Base-by-base conservation (phyloP, 2,888 invertebrate species). In the Cryptus armator region DNA sequence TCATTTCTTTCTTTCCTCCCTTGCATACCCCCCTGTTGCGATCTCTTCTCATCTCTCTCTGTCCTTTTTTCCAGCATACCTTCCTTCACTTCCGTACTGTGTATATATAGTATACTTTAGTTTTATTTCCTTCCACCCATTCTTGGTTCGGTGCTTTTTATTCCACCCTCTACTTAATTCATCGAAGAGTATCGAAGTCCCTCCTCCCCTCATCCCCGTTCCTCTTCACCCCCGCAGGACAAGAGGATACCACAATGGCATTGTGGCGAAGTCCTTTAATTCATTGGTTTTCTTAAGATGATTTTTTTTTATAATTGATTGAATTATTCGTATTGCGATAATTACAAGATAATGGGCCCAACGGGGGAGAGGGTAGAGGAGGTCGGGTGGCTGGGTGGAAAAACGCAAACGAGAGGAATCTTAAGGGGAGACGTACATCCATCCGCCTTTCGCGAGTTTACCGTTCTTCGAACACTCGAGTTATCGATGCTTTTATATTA, bases 251-350 rank as follows among this genome's bases (percentile, higher is more conserved):
- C 68, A 76, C 76, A 84, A 84, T 84, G 80, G 76, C 67, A 77
- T 59, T 53, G 67, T 51, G 43, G 53, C 43, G 51, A 44, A 68
- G 51, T 53, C 77, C 64, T 43, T 77, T 78, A 81, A 84, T 84
- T 84, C 77, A 84, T 84, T 68, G 84, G 77, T 81, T 74, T 84
- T 77, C 68, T 81, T 77, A 74, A 81, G 59, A 72, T 77, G 77
- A 78, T 51, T 56, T 68, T 82, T 56, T 68, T 82, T 72, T 59
- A 14, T 59, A 72, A 77, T 81, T 66, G 62, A 81, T 84, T 74
- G 77, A 81, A 81, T 78, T 68, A 81, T 84, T 84, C 68, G 67
- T 72, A 72, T 59, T 62, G 46, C 68, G 72, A 84, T 84, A 81
- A 84, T 84, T 77, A 56, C 74, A 59, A 64, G 72, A 81, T 71